Evolutionary conservation across 2,113 vertebrate species (phyloP).

Genomic region (Ibidorhyncha struthersii): DNA sequence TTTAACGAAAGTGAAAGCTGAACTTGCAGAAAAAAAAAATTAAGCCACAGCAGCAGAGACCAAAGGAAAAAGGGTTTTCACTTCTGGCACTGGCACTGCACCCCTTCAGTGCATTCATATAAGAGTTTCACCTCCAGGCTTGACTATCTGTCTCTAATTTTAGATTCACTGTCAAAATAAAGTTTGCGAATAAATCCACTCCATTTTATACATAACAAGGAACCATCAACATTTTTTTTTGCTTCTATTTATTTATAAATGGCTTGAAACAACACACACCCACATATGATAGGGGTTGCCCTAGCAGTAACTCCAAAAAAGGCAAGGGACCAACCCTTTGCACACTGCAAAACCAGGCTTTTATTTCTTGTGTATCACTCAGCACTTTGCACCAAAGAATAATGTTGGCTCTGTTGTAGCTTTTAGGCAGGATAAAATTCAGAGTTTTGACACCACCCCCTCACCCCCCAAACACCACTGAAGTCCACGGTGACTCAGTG

Average conservation of each 20-base stretch:
- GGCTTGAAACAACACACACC: not conserved
- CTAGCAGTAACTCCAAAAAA: not conserved
- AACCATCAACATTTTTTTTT: not conserved
- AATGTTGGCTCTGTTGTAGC: rapidly evolving
- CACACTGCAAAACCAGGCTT: not conserved
- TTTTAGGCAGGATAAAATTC: not conserved
- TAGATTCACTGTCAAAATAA: not conserved
- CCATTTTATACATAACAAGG: not conserved
- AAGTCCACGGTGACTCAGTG: not conserved
- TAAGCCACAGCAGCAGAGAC: not conserved
- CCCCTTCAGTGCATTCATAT: rapidly evolving
- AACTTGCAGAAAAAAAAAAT: rapidly evolving
- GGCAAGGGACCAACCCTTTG: not conserved
- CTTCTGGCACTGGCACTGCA: not conserved
- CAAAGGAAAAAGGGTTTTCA: not conserved
- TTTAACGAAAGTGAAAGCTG: not conserved
- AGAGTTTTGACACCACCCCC: not conserved
- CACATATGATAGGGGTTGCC: rapidly evolving
- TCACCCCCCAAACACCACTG: not conserved
- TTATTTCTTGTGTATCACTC: not conserved
- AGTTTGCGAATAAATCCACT: not conserved
- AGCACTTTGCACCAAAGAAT: not conserved
- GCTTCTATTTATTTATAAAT: not conserved
- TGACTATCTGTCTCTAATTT: not conserved
- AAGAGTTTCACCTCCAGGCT: not conserved